Evolutionary conservation across 2,113 vertebrate species (phyloP).

Genomic region (Odocoileus hemionus): DNA sequence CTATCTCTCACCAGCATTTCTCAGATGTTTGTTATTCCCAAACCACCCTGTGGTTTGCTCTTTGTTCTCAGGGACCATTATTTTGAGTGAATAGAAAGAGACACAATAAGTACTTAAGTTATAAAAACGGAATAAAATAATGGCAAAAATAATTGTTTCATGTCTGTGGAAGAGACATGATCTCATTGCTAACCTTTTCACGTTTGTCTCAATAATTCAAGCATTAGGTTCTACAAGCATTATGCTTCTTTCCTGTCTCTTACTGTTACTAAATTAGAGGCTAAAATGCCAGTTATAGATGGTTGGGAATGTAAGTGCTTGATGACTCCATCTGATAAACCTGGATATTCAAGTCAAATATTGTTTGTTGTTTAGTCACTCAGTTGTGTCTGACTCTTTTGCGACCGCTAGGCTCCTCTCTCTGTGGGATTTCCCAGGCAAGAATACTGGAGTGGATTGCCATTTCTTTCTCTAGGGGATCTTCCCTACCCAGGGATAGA

Average conservation of each 20-base stretch:
- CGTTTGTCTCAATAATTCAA: background rate
- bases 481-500: background rate
- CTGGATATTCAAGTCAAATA: background rate
- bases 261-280: background rate
- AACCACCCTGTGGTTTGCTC: background rate
- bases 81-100: background rate
- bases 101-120: background rate
- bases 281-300: background rate
- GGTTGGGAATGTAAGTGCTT: background rate
- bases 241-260: background rate
- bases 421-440: background rate
- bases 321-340: background rate
- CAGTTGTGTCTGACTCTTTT: background rate
- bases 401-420: rapidly evolving
- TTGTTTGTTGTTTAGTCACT: background rate
- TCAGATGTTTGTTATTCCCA: background rate
- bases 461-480: background rate
- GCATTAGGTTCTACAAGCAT: background rate
- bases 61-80: background rate
- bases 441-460: background rate
- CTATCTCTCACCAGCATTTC: background rate
- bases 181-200: background rate
- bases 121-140: background rate
- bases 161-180: background rate
- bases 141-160: background rate